Evolutionary conservation across 2,888 invertebrate genomes (phyloP).

Genomic region (Parnassius mnemosyne): DNA sequence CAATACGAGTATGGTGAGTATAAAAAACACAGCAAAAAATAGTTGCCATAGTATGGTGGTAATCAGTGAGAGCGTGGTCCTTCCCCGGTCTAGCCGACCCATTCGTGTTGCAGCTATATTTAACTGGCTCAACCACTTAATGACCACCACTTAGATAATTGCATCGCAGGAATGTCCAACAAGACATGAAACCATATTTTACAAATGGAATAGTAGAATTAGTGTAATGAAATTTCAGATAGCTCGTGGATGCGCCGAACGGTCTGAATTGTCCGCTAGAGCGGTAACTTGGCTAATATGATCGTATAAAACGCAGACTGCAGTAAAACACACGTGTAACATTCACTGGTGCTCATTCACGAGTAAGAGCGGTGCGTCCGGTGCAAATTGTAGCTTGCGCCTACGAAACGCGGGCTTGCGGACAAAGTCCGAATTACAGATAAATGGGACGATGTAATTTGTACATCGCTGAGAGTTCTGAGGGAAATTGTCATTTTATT

Average conservation of each 20-base stretch:
- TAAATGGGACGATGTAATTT: slow-evolving; percentile 64
- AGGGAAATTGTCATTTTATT: slow-evolving; percentile 48
- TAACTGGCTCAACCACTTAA: too few species aligned
- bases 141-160: slow-evolving; percentile 33
- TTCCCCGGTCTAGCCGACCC: too few species aligned
- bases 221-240: slow-evolving; percentile 21
- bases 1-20: too few species aligned
- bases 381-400: slow-evolving; percentile 62
- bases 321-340: slow-evolving; percentile 65
- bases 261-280: slow-evolving; percentile 29
- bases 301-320: slow-evolving; percentile 62
- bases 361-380: slow-evolving; percentile 52
- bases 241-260: slow-evolving; percentile 12
- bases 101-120: too few species aligned
- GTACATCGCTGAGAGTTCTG: slow-evolving; percentile 49
- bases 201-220: slow-evolving; percentile 10
- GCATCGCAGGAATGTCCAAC: background rate
- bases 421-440: slow-evolving; percentile 60
- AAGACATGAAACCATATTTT: background rate
- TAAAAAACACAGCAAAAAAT: too few species aligned
- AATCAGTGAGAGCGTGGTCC: too few species aligned
- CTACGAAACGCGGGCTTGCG: slow-evolving; percentile 52
- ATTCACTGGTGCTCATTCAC: slow-evolving; percentile 41
- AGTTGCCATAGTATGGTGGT: too few species aligned
- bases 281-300: slow-evolving; percentile 18